Evolutionary conservation across 2,888 invertebrate species (phyloP), one percentile per base, ranked within the genome.

Genomic region (Camponotus fellah): DNA sequence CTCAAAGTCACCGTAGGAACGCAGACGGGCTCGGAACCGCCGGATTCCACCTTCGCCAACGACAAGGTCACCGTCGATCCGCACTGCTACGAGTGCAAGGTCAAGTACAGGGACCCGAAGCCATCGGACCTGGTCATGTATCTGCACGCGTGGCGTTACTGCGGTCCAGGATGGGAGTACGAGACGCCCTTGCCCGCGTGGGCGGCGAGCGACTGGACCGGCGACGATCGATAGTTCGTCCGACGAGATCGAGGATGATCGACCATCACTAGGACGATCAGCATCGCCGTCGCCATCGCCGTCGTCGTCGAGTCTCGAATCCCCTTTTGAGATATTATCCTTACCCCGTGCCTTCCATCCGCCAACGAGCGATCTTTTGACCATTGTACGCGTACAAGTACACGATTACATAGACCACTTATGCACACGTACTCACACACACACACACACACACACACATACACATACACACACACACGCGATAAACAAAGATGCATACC

Each of bases 41-140:
- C 97, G 0, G 96, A 97, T 88, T 96, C 96, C 10, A 95, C 95
- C 32, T 97, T 97, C 93, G 96, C 96, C 90, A 96, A 96, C 64
- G 97, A 97, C 88, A 97, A 97, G 93, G 96, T 98, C 95, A 96
- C 97, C 14, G 95, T 97, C 14, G 98, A 99, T 94, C 97, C 97
- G 58, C 97, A 98, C 94, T 99, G 99, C 95, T 97, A 98, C 94
- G 98, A 99, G 95, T 99, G 99, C 95, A 98, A 98, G 95, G 97
- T 98, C 83, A 96, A 98, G 85, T 99, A 98, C 95, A 96, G 98
- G 88, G 99, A 99, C 95, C 99, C 99, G 0, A 97, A 97, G 87
- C 98, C 98, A 0, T 97, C 97, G 90, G 98, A 99, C 95, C 96
- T 99, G 85, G 97, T 99, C 90, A 98, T 99, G 98, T 99, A 98